A percentile compares a stretch with the other conserved stretches of the same genome.
Conservation (phyloP, 2,888 invertebrate species). For the Coelopa pilipes region DNA sequence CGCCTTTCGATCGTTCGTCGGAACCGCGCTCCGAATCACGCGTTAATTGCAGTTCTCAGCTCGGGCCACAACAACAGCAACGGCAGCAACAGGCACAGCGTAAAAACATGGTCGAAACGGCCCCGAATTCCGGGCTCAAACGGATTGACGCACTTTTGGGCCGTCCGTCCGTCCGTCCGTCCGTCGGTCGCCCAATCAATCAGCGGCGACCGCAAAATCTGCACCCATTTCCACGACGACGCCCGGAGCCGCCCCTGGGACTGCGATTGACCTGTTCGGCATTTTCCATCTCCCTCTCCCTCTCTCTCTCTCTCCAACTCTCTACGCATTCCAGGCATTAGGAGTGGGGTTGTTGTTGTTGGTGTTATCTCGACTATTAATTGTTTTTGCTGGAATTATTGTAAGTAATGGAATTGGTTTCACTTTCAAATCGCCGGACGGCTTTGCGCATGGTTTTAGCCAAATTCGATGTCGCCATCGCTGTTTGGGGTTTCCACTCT, state of each 20-base stretch:
- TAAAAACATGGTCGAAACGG: background rate
- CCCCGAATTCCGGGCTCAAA: background rate
- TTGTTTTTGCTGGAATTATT: background rate
- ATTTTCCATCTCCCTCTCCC: too few species aligned
- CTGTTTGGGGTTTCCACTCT: too few species aligned
- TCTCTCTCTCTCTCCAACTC: background rate
- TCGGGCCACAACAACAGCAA: background rate
- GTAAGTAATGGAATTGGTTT: conserved; percentile 17
- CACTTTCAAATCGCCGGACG: conserved; percentile 9
- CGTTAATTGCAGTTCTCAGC: conserved; percentile 18
- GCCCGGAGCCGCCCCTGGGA: background rate
- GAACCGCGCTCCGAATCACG: background rate
- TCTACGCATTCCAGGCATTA: background rate
- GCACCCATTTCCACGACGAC: too few species aligned
- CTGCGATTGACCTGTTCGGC: too few species aligned
- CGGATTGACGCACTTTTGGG: background rate
- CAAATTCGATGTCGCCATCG: too few species aligned
- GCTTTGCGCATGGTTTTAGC: background rate
- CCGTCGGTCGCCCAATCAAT: background rate
- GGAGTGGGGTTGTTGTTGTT: background rate
- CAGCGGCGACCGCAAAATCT: background rate
- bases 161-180: background rate
- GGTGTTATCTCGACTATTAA: too few species aligned
- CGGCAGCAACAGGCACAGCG: background rate
- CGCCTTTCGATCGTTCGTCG: too few species aligned